Conservation (phyloP, 2,113 vertebrate species). For the Sisor rabdophorus region DNA sequence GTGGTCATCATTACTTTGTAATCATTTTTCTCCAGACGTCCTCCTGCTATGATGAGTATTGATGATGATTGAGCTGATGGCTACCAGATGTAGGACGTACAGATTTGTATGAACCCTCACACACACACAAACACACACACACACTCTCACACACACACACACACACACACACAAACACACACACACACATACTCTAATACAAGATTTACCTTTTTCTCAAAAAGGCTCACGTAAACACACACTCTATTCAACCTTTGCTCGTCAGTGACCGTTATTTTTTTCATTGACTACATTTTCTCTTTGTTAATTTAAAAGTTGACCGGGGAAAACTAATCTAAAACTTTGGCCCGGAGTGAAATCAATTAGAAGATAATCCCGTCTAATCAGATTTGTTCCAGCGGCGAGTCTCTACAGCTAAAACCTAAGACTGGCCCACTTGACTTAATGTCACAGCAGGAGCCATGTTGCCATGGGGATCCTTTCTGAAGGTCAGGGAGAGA, state of each 20-base stretch:
- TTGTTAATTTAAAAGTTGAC: slow-evolving; percentile 47
- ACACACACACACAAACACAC: slow-evolving; percentile 30
- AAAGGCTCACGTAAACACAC: not conserved
- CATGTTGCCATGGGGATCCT: slow-evolving; percentile 63
- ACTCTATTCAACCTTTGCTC: not conserved
- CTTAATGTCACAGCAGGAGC: slow-evolving; percentile 55
- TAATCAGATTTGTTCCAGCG: slow-evolving; percentile 69
- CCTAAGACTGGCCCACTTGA: slow-evolving; percentile 62
- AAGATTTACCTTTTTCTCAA: slow-evolving; percentile 15
- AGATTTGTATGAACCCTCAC: not conserved
- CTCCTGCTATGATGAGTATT: slow-evolving; percentile 33
- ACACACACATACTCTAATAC: slow-evolving; percentile 11
- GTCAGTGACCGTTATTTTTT: slow-evolving; percentile 21
- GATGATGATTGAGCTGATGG: slow-evolving; percentile 38
- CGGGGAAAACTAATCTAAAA: slow-evolving; percentile 56
- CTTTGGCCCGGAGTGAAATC: slow-evolving; percentile 69
- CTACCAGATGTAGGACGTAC: slow-evolving; percentile 35
- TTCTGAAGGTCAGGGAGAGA: slow-evolving; percentile 61
- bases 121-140: slow-evolving; percentile 22
- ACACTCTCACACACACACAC: slow-evolving; percentile 32
- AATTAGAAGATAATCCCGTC: slow-evolving; percentile 72
- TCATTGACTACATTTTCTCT: slow-evolving; percentile 24
- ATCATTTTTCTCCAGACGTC: slow-evolving; percentile 42
- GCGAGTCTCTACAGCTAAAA: slow-evolving; percentile 61
- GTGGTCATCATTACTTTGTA: slow-evolving; percentile 44